These are phyloP conservation scores for Pyrrhia umbra DNA, from an alignment of 2,888 invertebrate species.

Conservation along the genomic window DNA sequence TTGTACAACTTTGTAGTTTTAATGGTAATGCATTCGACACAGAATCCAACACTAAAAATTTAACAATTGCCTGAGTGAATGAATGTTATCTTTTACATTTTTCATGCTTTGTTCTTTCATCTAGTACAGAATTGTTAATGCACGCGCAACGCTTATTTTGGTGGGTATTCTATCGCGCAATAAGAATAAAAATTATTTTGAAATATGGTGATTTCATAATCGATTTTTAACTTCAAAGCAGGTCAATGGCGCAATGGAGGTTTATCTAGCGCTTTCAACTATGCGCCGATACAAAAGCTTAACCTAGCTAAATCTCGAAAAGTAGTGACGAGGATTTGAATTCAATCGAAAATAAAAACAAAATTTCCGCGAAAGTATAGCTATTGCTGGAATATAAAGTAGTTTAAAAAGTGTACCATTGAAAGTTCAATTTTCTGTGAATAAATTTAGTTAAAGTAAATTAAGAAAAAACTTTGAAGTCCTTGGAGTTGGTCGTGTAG, in stretches of 20 bases:
- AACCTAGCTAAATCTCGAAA: constrained; percentile 44
- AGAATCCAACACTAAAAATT: constrained; percentile 46
- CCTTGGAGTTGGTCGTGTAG: constrained; percentile 41
- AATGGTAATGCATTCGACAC: constrained; percentile 55
- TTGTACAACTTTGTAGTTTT: constrained; percentile 51
- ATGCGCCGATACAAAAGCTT: constrained; percentile 42
- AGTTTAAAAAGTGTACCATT: constrained; percentile 32
- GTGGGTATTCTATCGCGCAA: neutral
- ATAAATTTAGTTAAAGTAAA: constrained; percentile 50
- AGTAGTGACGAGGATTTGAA: constrained; percentile 36
- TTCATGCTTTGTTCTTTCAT: constrained; percentile 16
- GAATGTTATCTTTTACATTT: constrained; percentile 33
- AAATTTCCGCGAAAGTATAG: constrained; percentile 22
- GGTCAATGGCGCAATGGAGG: constrained; percentile 25
- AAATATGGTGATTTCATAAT: constrained; percentile 7
- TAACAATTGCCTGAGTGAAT: constrained; percentile 44
- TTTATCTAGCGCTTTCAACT: constrained; percentile 40
- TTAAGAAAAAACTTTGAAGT: constrained; percentile 49
- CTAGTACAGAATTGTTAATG: constrained; percentile 18
- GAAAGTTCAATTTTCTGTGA: constrained; percentile 35
- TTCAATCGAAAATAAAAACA: constrained; percentile 40
- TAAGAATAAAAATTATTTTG: neutral
- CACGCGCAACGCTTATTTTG: neutral
- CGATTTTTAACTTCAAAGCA: constrained; percentile 15
- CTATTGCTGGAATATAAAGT: constrained; percentile 38